Evolutionary conservation across 2,888 invertebrate species (phyloP).

Genomic region (Himalopsyche japonica): DNA sequence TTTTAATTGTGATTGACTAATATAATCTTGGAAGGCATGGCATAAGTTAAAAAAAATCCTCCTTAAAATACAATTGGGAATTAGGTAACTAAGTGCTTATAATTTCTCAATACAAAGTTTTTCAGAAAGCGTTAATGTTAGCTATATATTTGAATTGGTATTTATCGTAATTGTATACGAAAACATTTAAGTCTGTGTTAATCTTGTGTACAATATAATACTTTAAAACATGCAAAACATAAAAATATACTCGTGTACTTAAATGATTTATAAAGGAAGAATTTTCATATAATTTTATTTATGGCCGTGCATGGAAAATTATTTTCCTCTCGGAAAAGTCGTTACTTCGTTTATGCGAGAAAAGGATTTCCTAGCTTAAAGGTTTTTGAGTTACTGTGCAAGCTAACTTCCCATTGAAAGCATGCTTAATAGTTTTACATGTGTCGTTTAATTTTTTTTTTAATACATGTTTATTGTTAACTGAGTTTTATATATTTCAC

Average conservation of each 20-base stretch:
- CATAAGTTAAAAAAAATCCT: no score
- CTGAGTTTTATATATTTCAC: no score
- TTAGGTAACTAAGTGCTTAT: no score
- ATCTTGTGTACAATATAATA: not conserved
- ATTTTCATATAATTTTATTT: conserved; percentile 40
- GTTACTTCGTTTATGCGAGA: not conserved
- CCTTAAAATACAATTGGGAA: no score
- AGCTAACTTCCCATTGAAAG: not conserved
- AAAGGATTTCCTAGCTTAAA: not conserved
- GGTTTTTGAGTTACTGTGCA: not conserved
- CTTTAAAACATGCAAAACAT: not conserved
- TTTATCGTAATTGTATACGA: not conserved
- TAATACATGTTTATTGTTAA: no score
- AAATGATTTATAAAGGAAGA: conserved; percentile 4
- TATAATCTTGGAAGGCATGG: no score
- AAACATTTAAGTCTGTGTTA: not conserved
- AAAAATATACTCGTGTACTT: not conserved
- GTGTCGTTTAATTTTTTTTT: no score
- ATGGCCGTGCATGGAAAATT: conserved; percentile 36
- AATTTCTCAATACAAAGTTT: no score
- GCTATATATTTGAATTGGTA: not conserved
- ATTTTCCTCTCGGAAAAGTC: conserved; percentile 19
- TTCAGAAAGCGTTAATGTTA: no score
- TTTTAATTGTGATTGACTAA: no score
- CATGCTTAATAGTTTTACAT: not conserved